Base-by-base conservation (phyloP, 2,888 invertebrate species). In the Drosophila multiciliata region DNA sequence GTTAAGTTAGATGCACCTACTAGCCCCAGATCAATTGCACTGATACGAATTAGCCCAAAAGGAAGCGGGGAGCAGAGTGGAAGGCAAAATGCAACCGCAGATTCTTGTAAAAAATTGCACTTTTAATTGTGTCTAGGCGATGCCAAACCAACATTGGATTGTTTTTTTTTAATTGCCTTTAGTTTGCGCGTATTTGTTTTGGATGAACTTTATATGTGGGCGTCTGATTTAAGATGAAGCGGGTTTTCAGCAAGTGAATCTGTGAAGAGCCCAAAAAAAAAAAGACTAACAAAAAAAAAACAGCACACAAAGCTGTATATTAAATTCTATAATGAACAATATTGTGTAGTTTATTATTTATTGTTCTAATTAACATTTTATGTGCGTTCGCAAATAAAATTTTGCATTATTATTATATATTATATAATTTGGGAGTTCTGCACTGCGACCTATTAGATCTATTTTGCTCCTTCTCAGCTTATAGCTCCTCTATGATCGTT, bases 21-120 rank as follows among this genome's bases (percentile, higher is more conserved):
- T 15, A 63, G 52, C 66, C 49, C 38, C 59, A 76, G 86, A 89
- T 88, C 84, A 77, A 84, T 79, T 76, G 78, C 66, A 59, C 58
- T 73, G 87, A 87, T 87, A 89, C 75, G 77, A 85, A 83, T 86
- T 87, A 87, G 74, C 73, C 73, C 50, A 62, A 57, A 66, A 68
- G 73, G 73, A 73, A 78, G 62, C 55, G 62, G 54, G 38, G 48
- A 62, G 70, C 55, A 50, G 61, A 52, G 50, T 20, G 73, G 74
- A 60, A 64, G 60, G 58, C 78, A 48, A 55, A 50, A 45, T 66
- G 53, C 66, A 84, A 64, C 81, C 65, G 53, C 71, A 72, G 68
- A 59, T 63, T 53, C 48, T 38, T 50, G 76, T 79, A 78, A 84
- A 87, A 89, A 83, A 83, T 87, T 73, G 80, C 73, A 63, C 42